Conservation (phyloP, 2,888 invertebrate species). For the Tribolium freemani region DNA sequence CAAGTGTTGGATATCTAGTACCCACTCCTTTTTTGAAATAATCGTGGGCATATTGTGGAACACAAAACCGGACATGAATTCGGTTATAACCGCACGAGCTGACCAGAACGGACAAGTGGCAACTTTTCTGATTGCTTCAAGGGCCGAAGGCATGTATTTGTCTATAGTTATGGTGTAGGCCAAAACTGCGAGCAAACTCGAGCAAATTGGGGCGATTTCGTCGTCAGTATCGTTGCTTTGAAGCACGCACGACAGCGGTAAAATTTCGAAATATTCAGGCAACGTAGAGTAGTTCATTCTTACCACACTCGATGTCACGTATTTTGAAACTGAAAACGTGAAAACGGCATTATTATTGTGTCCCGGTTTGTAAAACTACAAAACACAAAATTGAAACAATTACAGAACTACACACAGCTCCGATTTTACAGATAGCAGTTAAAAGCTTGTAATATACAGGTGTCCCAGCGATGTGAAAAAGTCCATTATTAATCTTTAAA, state of each 20-base stretch:
- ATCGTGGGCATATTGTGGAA: conserved; percentile 81
- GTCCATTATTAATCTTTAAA: too few species aligned
- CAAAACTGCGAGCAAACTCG: conserved; percentile 77
- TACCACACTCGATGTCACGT: conserved; percentile 59
- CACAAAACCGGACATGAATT: conserved; percentile 79
- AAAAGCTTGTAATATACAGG: too few species aligned
- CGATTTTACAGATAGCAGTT: too few species aligned
- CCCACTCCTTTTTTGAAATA: conserved; percentile 70
- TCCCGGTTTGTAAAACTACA: background rate
- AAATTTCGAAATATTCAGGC: conserved; percentile 73
- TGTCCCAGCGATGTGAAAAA: too few species aligned
- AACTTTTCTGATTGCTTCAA: conserved; percentile 70
- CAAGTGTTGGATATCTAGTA: conserved; percentile 71
- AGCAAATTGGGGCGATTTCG: conserved; percentile 79
- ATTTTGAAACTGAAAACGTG: conserved; percentile 59
- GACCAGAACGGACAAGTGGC: conserved; percentile 76
- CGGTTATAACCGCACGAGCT: conserved; percentile 76
- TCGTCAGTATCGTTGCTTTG: conserved; percentile 85
- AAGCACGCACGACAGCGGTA: conserved; percentile 78
- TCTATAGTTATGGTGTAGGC: conserved; percentile 76
- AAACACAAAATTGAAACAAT: too few species aligned
- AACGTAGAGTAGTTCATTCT: conserved; percentile 65
- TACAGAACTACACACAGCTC: too few species aligned
- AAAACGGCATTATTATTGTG: too few species aligned
- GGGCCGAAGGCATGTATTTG: conserved; percentile 72